Percentiles rank a stretch among this genome's conserved stretches.
Conservation (phyloP, 2,797 vertebrate species). For the Melanogrammus aeglefinus region DNA sequence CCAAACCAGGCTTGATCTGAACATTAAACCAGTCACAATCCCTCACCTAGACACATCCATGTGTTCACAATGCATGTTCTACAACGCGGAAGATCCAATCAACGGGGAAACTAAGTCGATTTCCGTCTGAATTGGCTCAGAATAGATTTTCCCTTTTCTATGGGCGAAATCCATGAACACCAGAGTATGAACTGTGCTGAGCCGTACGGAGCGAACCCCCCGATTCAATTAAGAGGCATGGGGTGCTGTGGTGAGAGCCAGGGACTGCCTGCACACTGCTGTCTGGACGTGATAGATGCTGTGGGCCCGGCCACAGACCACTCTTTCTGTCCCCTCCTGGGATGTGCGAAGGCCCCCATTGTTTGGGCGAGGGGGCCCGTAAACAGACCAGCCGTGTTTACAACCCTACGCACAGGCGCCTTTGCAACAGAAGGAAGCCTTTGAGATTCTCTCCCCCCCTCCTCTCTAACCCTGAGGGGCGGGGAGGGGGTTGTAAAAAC, state of each 20-base stretch:
- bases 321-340: slow-evolving; percentile 6
- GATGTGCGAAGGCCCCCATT: slow-evolving; percentile 45
- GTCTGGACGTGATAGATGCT: slow-evolving; percentile 56
- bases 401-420: slow-evolving; percentile 26
- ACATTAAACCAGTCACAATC: background rate
- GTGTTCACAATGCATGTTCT: background rate
- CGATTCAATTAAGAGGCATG: slow-evolving; percentile 63
- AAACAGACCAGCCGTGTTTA: slow-evolving; percentile 52
- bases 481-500: slow-evolving; percentile 3
- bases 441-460: slow-evolving; percentile 29
- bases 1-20: background rate
- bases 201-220: slow-evolving; percentile 44
- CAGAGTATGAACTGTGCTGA: slow-evolving; percentile 21
- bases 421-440: slow-evolving; percentile 31
- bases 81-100: background rate
- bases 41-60: background rate
- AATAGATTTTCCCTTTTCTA: background rate
- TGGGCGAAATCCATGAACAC: background rate
- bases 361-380: slow-evolving; percentile 39
- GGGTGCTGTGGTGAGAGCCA: slow-evolving; percentile 36
- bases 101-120: background rate
- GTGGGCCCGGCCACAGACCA: slow-evolving; percentile 39
- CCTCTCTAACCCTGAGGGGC: slow-evolving; percentile 13
- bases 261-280: slow-evolving; percentile 23
- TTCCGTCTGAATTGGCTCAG: background rate